Base-by-base conservation (phyloP, 2,113 vertebrate species). In the Pterocles gutturalis region DNA sequence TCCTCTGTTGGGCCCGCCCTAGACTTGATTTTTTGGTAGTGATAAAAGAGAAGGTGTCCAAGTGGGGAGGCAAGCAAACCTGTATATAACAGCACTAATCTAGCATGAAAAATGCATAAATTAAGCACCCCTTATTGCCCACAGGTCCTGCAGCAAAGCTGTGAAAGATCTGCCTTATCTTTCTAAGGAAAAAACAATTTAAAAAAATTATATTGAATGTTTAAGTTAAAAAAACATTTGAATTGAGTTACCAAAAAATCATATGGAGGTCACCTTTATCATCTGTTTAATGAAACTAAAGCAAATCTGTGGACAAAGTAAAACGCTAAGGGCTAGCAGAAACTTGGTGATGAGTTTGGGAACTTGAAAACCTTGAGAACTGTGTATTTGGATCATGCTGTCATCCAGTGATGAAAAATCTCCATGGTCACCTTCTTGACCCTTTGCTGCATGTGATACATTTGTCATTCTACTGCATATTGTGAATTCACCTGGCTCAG, bases 401-500 rank as follows among this genome's bases (percentile, higher is more conserved):
- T 83, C 62, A 86, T 19, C 18, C 34, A 41, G 26, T n/a, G 55
- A 41, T n/a, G 66, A 87, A 57, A 45, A 76, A 17, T 48, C 75
- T 83, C 60, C 53, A n/a, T 75, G 51, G n/a, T 64, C 77, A 61
- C 90, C 34, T 73, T 60, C 70, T 61, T 5, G 28, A 48, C 78
- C 77, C 46, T 54, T 80, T 0, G 5, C 65, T 84, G 43, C 33
- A 29, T 48, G 71, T 29, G 86, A 61, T 71, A n/a, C 25, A 49
- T 72, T 61, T 87, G 96, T 89, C 85, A 43, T 84, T 71, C 65
- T 51, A 4, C 22, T 38, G 80, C 34, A 18, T 28, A 3, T 48
- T 79, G 83, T 26, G 78, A 83, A 62, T 78, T 87, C 84, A 94
- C 95, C 94, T 86, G 90, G 75, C 76, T 96, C 80, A 38, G 87